phyloP scores from a whole-genome alignment of 2,888 invertebrate genomes.

The Augochlorella aurata region DNA sequence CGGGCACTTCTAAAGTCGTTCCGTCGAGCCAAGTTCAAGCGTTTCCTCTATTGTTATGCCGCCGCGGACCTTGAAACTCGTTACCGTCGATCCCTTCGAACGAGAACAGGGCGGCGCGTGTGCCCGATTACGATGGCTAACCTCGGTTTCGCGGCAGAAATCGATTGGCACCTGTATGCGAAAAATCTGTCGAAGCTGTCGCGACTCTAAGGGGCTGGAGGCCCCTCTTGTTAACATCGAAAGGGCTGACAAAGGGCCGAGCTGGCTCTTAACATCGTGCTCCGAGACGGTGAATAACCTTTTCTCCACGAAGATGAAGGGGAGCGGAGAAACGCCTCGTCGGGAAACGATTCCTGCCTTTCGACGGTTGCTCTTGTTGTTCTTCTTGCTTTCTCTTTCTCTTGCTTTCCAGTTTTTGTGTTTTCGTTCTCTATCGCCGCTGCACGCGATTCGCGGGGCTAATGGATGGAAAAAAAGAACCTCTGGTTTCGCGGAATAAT shows the following conservation, averaged over 20 bases:
- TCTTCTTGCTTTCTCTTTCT: background rate
- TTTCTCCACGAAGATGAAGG: constrained; percentile 27
- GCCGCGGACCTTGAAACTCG: constrained; percentile 37
- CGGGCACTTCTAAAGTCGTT: constrained; percentile 39
- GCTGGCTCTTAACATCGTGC: constrained; percentile 50
- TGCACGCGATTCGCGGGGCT: constrained; percentile 5
- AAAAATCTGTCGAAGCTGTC: constrained; percentile 54
- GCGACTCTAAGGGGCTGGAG: constrained; percentile 39
- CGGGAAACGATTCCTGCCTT: constrained; percentile 28
- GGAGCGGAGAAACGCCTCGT: background rate
- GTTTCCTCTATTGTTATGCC: constrained; percentile 1
- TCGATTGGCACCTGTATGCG: constrained; percentile 45
- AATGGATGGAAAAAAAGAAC: constrained; percentile 16
- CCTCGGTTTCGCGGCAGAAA: constrained; percentile 14
- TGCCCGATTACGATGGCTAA: constrained; percentile 23
- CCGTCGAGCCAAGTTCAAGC: background rate
- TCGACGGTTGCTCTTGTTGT: constrained; percentile 23
- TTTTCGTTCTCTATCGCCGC: background rate
- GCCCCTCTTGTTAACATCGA: constrained; percentile 56
- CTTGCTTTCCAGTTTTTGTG: background rate
- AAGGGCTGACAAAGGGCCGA: constrained; percentile 61
- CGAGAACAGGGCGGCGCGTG: constrained; percentile 14
- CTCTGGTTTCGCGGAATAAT: background rate
- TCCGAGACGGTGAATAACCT: constrained; percentile 54
- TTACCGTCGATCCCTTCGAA: constrained; percentile 14